A percentile compares a stretch with the other conserved stretches of the same genome.
These are phyloP conservation scores for Lampris incognitus DNA, from an alignment of 2,113 vertebrate species.

Conservation along the genomic window DNA sequence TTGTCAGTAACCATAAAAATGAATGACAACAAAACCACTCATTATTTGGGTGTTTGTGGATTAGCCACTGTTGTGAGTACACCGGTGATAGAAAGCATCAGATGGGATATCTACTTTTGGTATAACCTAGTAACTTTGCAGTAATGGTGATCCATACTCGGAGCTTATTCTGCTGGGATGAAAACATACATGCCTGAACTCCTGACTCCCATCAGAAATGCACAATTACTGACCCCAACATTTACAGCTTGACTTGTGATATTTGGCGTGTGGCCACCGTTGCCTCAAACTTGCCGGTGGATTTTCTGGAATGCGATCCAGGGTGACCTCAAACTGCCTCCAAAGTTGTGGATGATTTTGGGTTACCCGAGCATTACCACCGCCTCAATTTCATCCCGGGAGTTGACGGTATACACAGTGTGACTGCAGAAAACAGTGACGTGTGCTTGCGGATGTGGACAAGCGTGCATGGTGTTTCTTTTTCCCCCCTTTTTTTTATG, in stretches of 20 bases:
- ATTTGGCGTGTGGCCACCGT: background rate
- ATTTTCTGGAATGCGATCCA: background rate
- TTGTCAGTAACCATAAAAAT: too few species aligned
- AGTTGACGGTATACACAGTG: background rate
- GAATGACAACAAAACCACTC: too few species aligned
- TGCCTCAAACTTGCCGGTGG: background rate
- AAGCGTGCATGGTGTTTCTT: background rate
- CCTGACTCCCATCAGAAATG: background rate
- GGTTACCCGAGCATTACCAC: background rate
- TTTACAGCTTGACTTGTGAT: background rate
- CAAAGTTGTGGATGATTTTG: conserved; percentile 1
- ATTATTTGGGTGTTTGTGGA: too few species aligned
- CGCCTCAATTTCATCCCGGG: background rate
- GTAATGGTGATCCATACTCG: too few species aligned
- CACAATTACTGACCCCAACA: conserved; percentile 1
- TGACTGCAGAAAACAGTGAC: background rate
- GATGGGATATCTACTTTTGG: too few species aligned
- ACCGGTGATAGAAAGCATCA: too few species aligned
- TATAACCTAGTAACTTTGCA: too few species aligned
- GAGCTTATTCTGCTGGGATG: too few species aligned
- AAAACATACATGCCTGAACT: background rate
- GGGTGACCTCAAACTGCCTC: conserved; percentile 4
- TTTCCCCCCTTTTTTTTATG: too few species aligned
- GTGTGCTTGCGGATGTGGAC: background rate
- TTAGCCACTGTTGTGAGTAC: too few species aligned